These are phyloP conservation scores for Pharmacophagus antenor DNA, from an alignment of 2,888 invertebrate genomes.

Conservation along the genomic window DNA sequence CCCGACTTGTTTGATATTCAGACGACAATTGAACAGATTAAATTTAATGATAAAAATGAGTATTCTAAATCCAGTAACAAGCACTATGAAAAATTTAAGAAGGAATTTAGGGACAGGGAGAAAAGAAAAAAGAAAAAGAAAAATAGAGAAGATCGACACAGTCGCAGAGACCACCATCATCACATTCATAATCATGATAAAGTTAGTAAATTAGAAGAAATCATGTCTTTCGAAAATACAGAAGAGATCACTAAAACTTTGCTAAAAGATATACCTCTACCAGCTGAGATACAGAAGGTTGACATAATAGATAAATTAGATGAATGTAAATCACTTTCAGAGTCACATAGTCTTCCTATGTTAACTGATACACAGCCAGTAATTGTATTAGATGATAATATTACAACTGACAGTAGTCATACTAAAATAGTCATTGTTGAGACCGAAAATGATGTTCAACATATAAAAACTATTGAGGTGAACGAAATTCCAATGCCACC, in stretches of 20 bases:
- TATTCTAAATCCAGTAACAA: conserved; percentile 35
- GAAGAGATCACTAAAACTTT: conserved; percentile 53
- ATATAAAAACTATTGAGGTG: conserved; percentile 57
- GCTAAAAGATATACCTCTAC: conserved; percentile 65
- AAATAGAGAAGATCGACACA: conserved; percentile 88
- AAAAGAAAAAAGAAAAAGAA: conserved; percentile 93
- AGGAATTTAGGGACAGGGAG: conserved; percentile 87
- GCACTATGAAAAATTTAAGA: conserved; percentile 65
- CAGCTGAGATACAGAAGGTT: conserved; percentile 54
- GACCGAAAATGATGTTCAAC: conserved; percentile 45
- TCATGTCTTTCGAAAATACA: conserved; percentile 40
- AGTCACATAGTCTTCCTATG: conserved; percentile 83
- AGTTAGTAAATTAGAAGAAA: conserved; percentile 50
- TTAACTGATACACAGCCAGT: conserved; percentile 83
- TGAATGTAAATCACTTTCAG: conserved; percentile 60
- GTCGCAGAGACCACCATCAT: conserved; percentile 84
- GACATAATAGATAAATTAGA: conserved; percentile 51
- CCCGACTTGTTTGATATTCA: conserved; percentile 47
- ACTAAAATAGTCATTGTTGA: conserved; percentile 26
- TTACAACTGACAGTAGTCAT: conserved; percentile 11
- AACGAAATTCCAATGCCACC: conserved; percentile 71
- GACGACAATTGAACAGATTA: conserved; percentile 65
- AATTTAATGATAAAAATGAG: conserved; percentile 54
- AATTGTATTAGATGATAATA: conserved; percentile 10
- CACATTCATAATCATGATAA: conserved; percentile 84